Conservation (phyloP, 2,888 invertebrate species). For the Toxonevra muliebris region DNA sequence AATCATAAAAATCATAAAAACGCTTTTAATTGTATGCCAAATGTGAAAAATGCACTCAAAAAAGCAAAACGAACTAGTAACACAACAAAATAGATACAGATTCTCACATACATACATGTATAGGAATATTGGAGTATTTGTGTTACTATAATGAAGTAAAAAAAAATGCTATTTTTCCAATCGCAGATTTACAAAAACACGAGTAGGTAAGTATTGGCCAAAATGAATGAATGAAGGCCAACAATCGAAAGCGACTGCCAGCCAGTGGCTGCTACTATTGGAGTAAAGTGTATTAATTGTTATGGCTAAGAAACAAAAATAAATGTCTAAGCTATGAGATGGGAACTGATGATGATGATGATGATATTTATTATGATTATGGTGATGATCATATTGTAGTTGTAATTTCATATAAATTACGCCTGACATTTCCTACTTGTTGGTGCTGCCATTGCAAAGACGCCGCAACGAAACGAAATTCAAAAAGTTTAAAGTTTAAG, state of each 20-base stretch:
- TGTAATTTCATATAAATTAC: slow-evolving; percentile 55
- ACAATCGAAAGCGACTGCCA: too few species aligned
- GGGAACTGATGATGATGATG: slow-evolving; percentile 4
- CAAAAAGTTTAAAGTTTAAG: too few species aligned
- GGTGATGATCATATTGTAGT: slow-evolving; percentile 47
- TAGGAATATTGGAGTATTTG: too few species aligned
- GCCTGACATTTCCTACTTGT: slow-evolving; percentile 60
- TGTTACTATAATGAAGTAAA: too few species aligned
- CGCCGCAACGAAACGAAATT: too few species aligned
- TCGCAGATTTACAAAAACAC: slow-evolving; percentile 30
- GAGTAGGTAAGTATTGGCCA: slow-evolving; percentile 26
- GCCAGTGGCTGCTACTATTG: too few species aligned
- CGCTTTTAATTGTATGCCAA: slow-evolving; percentile 50
- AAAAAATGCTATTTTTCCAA: slow-evolving; percentile 5
- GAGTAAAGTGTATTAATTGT: slow-evolving; percentile 1
- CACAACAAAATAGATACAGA: too few species aligned
- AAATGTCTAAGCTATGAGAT: slow-evolving; percentile 1
- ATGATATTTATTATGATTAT: slow-evolving; percentile 10
- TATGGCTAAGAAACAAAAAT: neutral
- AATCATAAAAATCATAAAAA: slow-evolving; percentile 29
- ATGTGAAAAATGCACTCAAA: slow-evolving; percentile 51
- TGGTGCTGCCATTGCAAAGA: neutral
- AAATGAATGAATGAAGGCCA: too few species aligned
- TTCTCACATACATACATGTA: too few species aligned
- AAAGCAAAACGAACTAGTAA: neutral